phyloP scores from a whole-genome alignment of 1,140 invertebrate species.

The Paraescarpia echinospica region DNA sequence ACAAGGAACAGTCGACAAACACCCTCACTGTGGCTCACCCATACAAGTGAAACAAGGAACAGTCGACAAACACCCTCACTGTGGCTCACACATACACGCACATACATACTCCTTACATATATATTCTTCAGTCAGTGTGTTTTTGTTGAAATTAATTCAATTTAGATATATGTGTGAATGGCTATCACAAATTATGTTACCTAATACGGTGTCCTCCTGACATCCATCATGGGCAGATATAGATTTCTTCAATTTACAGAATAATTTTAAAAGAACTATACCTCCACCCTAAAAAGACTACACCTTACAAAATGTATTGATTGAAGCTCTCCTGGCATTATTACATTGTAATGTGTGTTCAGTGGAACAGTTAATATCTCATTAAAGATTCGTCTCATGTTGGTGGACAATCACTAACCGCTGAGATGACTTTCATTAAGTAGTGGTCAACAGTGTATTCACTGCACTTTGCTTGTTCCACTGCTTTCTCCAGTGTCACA shows the following conservation, averaged over 20 bases:
- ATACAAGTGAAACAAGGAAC: too few relatives aligned
- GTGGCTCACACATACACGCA: neutral
- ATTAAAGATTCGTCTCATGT: neutral
- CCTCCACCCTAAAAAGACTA: neutral
- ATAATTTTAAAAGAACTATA: neutral
- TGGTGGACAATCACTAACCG: neutral
- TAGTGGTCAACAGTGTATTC: neutral
- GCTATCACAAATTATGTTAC: too few relatives aligned
- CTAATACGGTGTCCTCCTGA: neutral
- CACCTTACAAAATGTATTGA: neutral
- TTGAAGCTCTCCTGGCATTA: too few relatives aligned
- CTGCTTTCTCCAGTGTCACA: neutral
- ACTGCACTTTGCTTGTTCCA: neutral
- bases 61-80: too few relatives aligned
- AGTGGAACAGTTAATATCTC: neutral
- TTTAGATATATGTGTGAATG: too few relatives aligned
- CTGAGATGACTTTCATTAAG: neutral
- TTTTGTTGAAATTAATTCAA: too few relatives aligned
- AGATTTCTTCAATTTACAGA: neutral
- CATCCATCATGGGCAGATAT: too few relatives aligned
- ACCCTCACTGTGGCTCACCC: too few relatives aligned
- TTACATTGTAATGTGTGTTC: neutral
- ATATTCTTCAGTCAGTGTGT: too few relatives aligned
- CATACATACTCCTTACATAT: neutral
- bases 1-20: too few relatives aligned